Base-by-base conservation (phyloP, 2,888 invertebrate genomes). In the Actias luna region DNA sequence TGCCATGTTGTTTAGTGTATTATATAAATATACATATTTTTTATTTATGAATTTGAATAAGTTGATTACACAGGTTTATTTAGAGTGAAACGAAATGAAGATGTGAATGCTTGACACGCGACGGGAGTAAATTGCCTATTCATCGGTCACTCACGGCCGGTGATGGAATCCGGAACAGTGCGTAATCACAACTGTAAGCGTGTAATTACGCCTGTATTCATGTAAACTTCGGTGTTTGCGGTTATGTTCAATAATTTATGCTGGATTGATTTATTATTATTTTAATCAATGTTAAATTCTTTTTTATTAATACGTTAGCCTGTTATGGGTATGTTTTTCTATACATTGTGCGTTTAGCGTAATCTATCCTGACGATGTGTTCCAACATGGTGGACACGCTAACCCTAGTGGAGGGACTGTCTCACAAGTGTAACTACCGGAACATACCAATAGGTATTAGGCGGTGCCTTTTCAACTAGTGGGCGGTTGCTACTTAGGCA, bases 41-140 rank as follows among this genome's bases (percentile, higher is more conserved):
- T 16, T 14, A 42, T 57, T 29, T 69, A 29, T 57, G 25, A 31
- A 58, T 39, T 55, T 78, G 77, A 80, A 80, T 74, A 69, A 55
- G 29, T 70, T 80, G 76, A 81, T 82, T 80, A 77, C 67, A 74
- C 68, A 70, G 70, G 76, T 69, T 77, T 78, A 77, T 76, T 71
- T 71, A 67, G 69, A 52, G 50, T 67, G 64, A 69, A 70, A 81
- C 75, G 72, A 74, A 70, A 82, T 77, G 72, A 74, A 78, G 80
- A 76, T 70, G 29, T 59, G 36, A 65, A 68, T 69, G n/a, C 7
- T 29, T 55, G 55, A 69, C 66, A 67, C 66, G 46, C 36, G 60
- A 72, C 76, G 76, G 78, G 75, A 77, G 79, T 87, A 85, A 87
- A 88, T 87, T 87, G 82, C 75, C 81, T 82, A 87, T 89, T 88